phyloP scores from a whole-genome alignment of 2,888 invertebrate genomes.

The Oxycera nigricornis region DNA sequence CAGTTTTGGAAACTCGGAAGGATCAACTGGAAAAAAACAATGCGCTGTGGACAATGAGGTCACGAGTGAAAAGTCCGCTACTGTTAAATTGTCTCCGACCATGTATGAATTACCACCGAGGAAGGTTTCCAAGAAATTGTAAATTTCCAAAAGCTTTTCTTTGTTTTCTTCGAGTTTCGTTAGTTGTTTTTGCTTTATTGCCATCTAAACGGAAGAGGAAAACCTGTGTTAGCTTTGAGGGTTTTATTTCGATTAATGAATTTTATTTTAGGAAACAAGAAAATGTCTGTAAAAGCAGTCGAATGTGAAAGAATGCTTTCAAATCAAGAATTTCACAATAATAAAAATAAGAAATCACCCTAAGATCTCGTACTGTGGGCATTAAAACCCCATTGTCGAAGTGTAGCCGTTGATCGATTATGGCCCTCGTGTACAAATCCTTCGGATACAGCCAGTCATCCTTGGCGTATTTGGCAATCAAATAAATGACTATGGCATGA shows the following conservation, averaged over 20 bases:
- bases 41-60: slow-evolving; percentile 50
- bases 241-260: not conserved
- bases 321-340: too few species aligned
- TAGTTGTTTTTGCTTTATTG: not conserved
- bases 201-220: not conserved
- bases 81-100: slow-evolving; percentile 51
- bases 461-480: slow-evolving; percentile 64
- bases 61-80: slow-evolving; percentile 54
- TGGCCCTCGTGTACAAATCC: slow-evolving; percentile 63
- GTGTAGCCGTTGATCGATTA: slow-evolving; percentile 66
- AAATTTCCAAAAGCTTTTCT: slow-evolving; percentile 27
- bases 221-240: not conserved
- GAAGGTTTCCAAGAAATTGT: slow-evolving; percentile 49
- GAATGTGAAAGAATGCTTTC: too few species aligned
- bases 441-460: slow-evolving; percentile 66
- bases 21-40: slow-evolving; percentile 50
- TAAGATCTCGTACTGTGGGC: not conserved
- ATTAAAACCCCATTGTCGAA: slow-evolving; percentile 59
- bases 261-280: not conserved
- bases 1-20: slow-evolving; percentile 51
- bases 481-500: slow-evolving; percentile 53
- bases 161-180: not conserved
- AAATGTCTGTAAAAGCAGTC: too few species aligned
- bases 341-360: not conserved
- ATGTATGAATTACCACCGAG: slow-evolving; percentile 49